Percentiles rank a stretch among this genome's conserved stretches.
Evolutionary conservation across 92 coral and sea anemone species (phyloP).

Genomic region (Virgularia gustaviana): DNA sequence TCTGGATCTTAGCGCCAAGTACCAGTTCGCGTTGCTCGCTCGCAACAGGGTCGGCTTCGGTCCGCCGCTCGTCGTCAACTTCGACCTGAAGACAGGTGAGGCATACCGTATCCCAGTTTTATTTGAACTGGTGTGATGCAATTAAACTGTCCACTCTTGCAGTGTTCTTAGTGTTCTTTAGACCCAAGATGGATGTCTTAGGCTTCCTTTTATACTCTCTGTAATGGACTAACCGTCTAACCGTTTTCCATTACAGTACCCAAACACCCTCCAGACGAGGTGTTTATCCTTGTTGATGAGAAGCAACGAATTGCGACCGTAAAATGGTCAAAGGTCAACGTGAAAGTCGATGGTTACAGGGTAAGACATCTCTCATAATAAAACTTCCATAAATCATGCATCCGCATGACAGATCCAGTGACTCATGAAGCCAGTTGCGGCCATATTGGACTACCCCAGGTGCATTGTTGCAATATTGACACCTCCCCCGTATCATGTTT

Average conservation of each 20-base stretch:
- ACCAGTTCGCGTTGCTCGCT: constrained; percentile 78
- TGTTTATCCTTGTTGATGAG: constrained; percentile 56
- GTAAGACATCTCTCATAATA: no score
- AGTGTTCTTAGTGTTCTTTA: not conserved
- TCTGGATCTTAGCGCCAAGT: constrained; percentile 57
- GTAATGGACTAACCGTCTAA: not conserved
- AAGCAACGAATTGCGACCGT: constrained; percentile 52
- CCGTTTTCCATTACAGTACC: constrained; percentile 62
- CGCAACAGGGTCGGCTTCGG: constrained; percentile 76
- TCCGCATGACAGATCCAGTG: no score
- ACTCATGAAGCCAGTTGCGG: no score
- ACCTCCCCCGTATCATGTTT: no score
- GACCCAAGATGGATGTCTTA: not conserved
- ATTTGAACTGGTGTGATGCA: not conserved
- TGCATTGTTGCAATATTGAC: no score
- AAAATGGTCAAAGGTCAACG: constrained; percentile 60
- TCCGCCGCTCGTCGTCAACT: constrained; percentile 77
- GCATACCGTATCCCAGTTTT: not conserved
- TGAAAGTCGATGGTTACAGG: constrained; percentile 77
- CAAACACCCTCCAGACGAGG: constrained; percentile 53
- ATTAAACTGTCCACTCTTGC: not conserved
- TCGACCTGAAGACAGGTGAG: constrained; percentile 77
- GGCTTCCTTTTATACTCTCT: not conserved
- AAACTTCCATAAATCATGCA: no score
- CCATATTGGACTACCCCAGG: no score